Base-by-base conservation (phyloP, 2,888 invertebrate species). In the Caenorhabditis sp. region DNA sequence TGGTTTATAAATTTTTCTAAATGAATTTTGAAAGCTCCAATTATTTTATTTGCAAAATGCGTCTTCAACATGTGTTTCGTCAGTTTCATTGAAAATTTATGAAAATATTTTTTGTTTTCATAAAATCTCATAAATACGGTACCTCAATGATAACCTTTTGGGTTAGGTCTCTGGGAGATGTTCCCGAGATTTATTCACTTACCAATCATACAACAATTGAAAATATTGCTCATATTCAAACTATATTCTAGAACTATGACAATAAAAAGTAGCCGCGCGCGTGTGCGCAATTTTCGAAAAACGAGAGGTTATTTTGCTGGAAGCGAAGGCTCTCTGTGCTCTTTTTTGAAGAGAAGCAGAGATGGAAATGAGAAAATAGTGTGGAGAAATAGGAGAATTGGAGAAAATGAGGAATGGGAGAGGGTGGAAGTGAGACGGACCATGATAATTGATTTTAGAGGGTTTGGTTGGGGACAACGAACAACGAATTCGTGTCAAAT, bases 401-500 rank as follows among this genome's bases (percentile, higher is more conserved):
- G 50, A 57, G 57, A 31, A 43, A n/a, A n/a, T 14, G 23, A 25
- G 5, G 36, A 52, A 57, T 25, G 43, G 49, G 17, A 21, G 20
- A 31, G 14, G 12, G 4, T 54, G 21, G 53, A 25, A 43, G 60
- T 23, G 43, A 53, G 25, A 36, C 21, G 23, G 21, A 59, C 69
- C 61, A 57, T 65, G 70, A 65, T 70, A 70, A 70, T 70, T 70
- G 65, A 58, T 65, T 70, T 70, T 70, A 38, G 63, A 31, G 53
- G 59, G 36, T 26, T 23, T n/a, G 57, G 43, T 43, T 43, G 43
- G 43, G 17, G 43, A 17, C 43, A 43, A 17, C 17, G 43, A 10
- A 43, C 43, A 14, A 43, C 43, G 3, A 17, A 17, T 43, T 43
- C 17, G 43, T 17, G 43, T 10, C 5, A 43, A 43, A 43, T 43